Conservation (phyloP, 2,888 invertebrate genomes). For the Chrysodeixis includens region DNA sequence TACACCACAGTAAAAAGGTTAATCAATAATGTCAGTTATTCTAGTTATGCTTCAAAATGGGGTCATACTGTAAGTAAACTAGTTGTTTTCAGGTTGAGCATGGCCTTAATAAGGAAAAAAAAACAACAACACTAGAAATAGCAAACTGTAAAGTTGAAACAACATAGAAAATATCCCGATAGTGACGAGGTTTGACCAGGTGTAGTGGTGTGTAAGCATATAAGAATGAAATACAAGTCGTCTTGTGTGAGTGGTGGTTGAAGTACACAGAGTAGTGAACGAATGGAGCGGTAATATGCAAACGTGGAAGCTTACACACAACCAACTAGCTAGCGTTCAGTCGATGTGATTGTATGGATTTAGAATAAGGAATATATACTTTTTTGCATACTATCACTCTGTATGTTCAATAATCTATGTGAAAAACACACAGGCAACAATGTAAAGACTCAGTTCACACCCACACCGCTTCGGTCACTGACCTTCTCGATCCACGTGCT, state of each 20-base stretch:
- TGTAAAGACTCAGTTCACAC: slow-evolving; percentile 45
- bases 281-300: slow-evolving; percentile 13
- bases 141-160: slow-evolving; percentile 36
- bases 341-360: too few species aligned
- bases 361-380: not conserved
- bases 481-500: slow-evolving; percentile 98
- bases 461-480: slow-evolving; percentile 72
- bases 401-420: slow-evolving; percentile 18
- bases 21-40: too few species aligned
- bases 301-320: not conserved
- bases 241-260: slow-evolving; percentile 44
- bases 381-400: slow-evolving; percentile 8
- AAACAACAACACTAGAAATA: slow-evolving; percentile 31
- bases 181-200: slow-evolving; percentile 49
- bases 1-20: too few species aligned
- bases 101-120: slow-evolving; percentile 7
- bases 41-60: too few species aligned
- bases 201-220: slow-evolving; percentile 59
- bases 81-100: slow-evolving; percentile 15
- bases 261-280: slow-evolving; percentile 18
- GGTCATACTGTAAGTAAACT: too few species aligned
- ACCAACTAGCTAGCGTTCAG: not conserved
- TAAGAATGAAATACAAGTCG: slow-evolving; percentile 49
- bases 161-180: slow-evolving; percentile 35
- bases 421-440: slow-evolving; percentile 54